Evolutionary conservation across 2,797 vertebrate species (phyloP).

Genomic region (Distichodus sexfasciatus): DNA sequence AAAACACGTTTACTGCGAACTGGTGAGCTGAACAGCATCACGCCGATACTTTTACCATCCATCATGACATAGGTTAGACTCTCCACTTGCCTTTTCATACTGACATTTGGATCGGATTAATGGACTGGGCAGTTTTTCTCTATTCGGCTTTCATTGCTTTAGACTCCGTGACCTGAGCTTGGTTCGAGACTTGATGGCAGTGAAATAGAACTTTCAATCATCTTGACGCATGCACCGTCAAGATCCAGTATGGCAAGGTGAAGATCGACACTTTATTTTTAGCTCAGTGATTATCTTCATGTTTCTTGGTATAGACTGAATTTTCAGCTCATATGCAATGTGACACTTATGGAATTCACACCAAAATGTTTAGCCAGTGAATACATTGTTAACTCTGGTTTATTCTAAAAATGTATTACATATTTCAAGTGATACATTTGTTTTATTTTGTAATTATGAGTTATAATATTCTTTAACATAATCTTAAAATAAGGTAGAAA

Average conservation of each 20-base stretch:
- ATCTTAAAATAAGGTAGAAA: too few species aligned
- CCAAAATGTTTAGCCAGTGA: too few species aligned
- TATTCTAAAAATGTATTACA: too few species aligned
- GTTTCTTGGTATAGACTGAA: background rate
- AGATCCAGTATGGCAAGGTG: conserved; percentile 3
- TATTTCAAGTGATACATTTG: too few species aligned
- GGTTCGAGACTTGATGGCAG: conserved; percentile 6
- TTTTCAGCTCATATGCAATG: background rate
- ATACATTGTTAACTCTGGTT: too few species aligned
- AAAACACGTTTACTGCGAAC: background rate
- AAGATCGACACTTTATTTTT: background rate
- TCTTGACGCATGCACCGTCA: background rate
- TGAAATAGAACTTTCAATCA: conserved; percentile 19
- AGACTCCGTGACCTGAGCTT: conserved; percentile 11
- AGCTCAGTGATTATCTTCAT: background rate
- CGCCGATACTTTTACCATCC: background rate
- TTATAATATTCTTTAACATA: too few species aligned
- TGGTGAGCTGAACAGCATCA: background rate
- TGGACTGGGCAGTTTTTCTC: conserved; percentile 4
- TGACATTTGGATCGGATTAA: conserved; percentile 27
- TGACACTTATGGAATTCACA: too few species aligned
- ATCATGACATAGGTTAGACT: background rate
- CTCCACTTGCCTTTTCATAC: background rate
- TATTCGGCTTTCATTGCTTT: conserved; percentile 17
- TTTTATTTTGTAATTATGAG: too few species aligned